Evolutionary conservation across 2,113 vertebrate species (phyloP).

Genomic region (Clarias macrocephalus): DNA sequence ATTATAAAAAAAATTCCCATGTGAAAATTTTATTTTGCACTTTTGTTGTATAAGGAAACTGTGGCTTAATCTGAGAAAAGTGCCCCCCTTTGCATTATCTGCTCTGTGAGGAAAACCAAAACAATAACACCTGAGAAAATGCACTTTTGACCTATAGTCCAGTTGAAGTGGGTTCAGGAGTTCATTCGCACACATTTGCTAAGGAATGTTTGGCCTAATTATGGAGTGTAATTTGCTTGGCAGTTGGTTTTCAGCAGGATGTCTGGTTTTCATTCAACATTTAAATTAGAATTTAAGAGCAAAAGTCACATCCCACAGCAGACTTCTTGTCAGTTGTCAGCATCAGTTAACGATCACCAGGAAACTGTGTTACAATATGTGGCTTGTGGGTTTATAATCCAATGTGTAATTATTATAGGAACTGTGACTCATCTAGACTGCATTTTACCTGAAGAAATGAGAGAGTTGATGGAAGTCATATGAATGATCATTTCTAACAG

Average conservation of each 20-base stretch:
- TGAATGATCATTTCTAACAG: background rate
- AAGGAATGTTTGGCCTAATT: background rate
- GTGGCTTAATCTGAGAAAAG: background rate
- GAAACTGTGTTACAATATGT: background rate
- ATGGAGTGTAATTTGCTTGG: background rate
- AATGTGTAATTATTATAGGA: background rate
- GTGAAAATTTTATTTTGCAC: background rate
- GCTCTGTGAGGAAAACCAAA: background rate
- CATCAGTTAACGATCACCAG: background rate
- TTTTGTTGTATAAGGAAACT: background rate
- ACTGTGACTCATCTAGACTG: background rate
- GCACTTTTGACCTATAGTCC: background rate
- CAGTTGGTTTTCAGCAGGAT: background rate
- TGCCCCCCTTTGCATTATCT: background rate
- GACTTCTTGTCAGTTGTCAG: background rate
- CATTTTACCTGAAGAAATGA: background rate
- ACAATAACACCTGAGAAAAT: constrained; percentile 10
- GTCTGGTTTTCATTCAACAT: background rate
- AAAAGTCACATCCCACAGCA: background rate
- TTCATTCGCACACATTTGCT: constrained; percentile 6
- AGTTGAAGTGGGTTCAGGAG: background rate
- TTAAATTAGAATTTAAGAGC: background rate
- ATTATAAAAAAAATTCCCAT: background rate
- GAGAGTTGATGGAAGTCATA: background rate
- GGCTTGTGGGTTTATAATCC: background rate